Evolutionary conservation across 2,797 vertebrate species (phyloP).

Genomic region (Chaetophractus vellerosus): DNA sequence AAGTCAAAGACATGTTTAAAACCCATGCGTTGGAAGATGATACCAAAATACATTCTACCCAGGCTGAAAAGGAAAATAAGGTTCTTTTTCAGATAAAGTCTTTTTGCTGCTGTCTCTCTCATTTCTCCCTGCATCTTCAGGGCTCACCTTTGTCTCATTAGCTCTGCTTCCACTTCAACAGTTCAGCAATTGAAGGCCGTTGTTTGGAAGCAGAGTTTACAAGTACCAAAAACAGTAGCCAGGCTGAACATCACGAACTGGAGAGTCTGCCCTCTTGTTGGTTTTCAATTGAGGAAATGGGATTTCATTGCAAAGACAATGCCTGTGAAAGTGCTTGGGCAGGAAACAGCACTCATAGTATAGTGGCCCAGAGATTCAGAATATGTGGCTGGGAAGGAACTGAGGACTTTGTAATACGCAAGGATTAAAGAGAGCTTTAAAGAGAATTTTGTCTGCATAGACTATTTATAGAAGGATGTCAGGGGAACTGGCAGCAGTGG

Average conservation of each 20-base stretch:
- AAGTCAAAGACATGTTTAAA: conserved; percentile 37
- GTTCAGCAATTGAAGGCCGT: conserved; percentile 13
- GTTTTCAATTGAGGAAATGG: conserved; percentile 64
- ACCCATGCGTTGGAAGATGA: not conserved
- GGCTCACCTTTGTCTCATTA: conserved; percentile 65
- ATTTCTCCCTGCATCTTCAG: conserved; percentile 31
- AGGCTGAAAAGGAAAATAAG: conserved; percentile 45
- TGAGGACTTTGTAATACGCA: not conserved
- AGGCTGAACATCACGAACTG: conserved; percentile 60
- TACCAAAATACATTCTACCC: conserved; percentile 22
- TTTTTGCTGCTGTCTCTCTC: conserved; percentile 9
- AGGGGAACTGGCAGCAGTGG: not conserved
- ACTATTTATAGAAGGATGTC: not conserved
- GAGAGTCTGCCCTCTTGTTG: conserved; percentile 66
- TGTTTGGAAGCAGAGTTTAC: conserved; percentile 6
- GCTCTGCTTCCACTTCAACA: not conserved
- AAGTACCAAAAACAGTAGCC: conserved; percentile 38
- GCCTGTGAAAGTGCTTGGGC: conserved; percentile 46
- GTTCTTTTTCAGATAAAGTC: not conserved
- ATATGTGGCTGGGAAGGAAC: not conserved
- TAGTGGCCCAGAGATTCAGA: not conserved
- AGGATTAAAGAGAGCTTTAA: conserved; percentile 32
- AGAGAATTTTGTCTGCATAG: not conserved
- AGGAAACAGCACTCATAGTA: not conserved
- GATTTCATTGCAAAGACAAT: conserved; percentile 72